Percentiles rank a stretch among this genome's conserved stretches.
These are phyloP conservation scores for Achatina immaculata DNA, from an alignment of 1,140 invertebrate species.

Conservation along the genomic window DNA sequence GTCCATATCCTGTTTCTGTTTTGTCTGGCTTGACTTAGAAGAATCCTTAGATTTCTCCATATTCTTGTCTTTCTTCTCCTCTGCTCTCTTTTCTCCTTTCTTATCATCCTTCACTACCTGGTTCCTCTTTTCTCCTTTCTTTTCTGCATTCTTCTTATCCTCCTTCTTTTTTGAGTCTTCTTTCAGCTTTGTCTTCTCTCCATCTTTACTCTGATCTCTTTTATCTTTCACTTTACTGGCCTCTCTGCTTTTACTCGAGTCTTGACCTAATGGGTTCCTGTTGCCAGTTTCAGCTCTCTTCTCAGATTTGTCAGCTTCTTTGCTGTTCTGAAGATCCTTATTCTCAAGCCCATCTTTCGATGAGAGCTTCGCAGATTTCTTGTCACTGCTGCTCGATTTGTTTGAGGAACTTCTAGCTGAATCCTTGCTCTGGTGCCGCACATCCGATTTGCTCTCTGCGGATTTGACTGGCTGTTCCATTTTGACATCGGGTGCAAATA, in stretches of 20 bases:
- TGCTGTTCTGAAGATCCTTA: slow-evolving; percentile 39
- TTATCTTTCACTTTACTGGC: slow-evolving; percentile 38
- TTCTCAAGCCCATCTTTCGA: slow-evolving; percentile 47
- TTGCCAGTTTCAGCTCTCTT: slow-evolving; percentile 38
- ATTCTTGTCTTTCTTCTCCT: slow-evolving; percentile 37
- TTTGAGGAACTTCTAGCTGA: slow-evolving; percentile 38
- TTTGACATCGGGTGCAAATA: slow-evolving; percentile 45
- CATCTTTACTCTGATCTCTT: slow-evolving; percentile 41
- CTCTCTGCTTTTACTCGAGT: slow-evolving; percentile 35
- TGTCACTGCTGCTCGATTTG: slow-evolving; percentile 38
- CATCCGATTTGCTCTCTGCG: slow-evolving; percentile 17
- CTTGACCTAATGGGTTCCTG: slow-evolving; percentile 23
- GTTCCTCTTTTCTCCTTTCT: slow-evolving; percentile 38
- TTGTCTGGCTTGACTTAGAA: not conserved
- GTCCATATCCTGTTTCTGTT: not conserved
- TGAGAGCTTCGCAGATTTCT: slow-evolving; percentile 33
- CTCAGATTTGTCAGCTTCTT: slow-evolving; percentile 52
- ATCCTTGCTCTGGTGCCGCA: slow-evolving; percentile 29
- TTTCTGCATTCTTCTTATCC: slow-evolving; percentile 42
- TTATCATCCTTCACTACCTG: slow-evolving; percentile 38
- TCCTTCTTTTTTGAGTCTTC: slow-evolving; percentile 46
- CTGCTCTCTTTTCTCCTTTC: slow-evolving; percentile 35
- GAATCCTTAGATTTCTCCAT: slow-evolving; percentile 19
- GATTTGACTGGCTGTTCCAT: slow-evolving; percentile 28
- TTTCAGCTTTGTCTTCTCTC: slow-evolving; percentile 39